phyloP scores from a whole-genome alignment of 2,888 invertebrate species.

The Synergus laeviventris region DNA sequence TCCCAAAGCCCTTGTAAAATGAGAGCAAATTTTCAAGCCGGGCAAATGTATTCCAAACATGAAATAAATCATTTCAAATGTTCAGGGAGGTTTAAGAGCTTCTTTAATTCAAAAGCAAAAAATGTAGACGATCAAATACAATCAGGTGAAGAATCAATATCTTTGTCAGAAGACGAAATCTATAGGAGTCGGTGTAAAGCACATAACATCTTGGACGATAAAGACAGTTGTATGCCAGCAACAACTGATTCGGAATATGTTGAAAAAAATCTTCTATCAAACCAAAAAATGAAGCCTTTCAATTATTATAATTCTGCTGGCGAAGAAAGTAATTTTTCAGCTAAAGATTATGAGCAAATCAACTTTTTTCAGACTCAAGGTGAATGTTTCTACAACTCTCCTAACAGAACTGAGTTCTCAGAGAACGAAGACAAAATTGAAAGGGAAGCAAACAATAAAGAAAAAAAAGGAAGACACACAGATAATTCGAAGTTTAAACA shows the following conservation, averaged over 20 bases:
- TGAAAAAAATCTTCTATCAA: not conserved
- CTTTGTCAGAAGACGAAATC: conserved; percentile 18
- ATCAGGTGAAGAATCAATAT: not conserved
- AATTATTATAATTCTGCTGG: conserved; percentile 23
- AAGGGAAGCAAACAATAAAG: conserved; percentile 16
- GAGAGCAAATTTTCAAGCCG: not conserved
- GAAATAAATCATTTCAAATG: not conserved
- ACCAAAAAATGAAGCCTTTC: not conserved
- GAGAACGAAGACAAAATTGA: conserved; percentile 13
- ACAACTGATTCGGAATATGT: conserved; percentile 37
- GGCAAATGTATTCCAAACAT: not conserved
- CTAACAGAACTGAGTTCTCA: not conserved
- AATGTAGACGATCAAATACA: not conserved
- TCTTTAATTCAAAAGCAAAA: not conserved
- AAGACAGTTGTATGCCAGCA: conserved; percentile 27
- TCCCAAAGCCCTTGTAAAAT: not conserved
- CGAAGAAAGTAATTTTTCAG: not conserved
- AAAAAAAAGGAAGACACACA: conserved; percentile 16
- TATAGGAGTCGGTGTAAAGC: conserved; percentile 15
- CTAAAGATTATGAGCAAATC: conserved; percentile 32
- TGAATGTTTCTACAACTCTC: conserved; percentile 4
- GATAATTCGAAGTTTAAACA: conserved; percentile 41
- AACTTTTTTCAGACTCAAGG: conserved; percentile 32
- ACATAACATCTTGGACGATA: conserved; percentile 10
- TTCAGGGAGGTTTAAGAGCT: not conserved